Percentiles rank a stretch among this genome's conserved stretches.
Evolutionary conservation across 2,797 vertebrate genomes (phyloP).

Genomic region (Trematomus bernacchii): DNA sequence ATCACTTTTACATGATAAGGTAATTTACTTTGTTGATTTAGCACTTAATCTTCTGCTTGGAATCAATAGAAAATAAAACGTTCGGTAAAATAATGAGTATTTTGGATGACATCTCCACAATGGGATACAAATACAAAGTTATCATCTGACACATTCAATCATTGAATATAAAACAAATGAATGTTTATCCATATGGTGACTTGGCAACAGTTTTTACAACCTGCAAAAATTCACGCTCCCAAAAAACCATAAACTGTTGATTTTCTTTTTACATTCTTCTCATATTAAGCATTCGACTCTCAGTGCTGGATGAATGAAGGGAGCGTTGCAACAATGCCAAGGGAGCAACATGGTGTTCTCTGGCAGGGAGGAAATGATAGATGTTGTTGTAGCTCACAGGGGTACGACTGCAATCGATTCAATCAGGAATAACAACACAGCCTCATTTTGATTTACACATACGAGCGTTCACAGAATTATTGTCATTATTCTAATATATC

Average conservation of each 20-base stretch:
- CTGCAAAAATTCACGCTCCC: neutral
- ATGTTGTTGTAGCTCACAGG: constrained; percentile 72
- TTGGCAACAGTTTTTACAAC: constrained; percentile 34
- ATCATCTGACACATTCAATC: neutral
- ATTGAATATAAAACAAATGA: constrained; percentile 7
- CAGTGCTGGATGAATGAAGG: constrained; percentile 57
- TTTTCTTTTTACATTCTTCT: constrained; percentile 33
- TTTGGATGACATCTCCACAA: neutral
- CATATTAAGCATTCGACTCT: constrained; percentile 5
- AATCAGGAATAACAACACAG: constrained; percentile 52
- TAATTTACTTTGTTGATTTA: neutral
- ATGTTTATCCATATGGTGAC: neutral
- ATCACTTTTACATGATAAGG: neutral
- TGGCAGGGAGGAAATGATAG: constrained; percentile 61
- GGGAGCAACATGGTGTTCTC: constrained; percentile 49
- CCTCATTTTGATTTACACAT: constrained; percentile 53
- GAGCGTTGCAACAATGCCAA: constrained; percentile 51
- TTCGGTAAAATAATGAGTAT: neutral
- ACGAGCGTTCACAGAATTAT: constrained; percentile 32
- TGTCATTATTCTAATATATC: constrained; percentile 42
- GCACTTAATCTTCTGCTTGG: neutral
- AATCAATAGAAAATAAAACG: neutral
- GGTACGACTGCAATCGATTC: constrained; percentile 66
- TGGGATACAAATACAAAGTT: neutral
- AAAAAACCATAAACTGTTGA: constrained; percentile 35